Evolutionary conservation across 2,888 invertebrate genomes (phyloP).

Genomic region (Coremacera marginata): DNA sequence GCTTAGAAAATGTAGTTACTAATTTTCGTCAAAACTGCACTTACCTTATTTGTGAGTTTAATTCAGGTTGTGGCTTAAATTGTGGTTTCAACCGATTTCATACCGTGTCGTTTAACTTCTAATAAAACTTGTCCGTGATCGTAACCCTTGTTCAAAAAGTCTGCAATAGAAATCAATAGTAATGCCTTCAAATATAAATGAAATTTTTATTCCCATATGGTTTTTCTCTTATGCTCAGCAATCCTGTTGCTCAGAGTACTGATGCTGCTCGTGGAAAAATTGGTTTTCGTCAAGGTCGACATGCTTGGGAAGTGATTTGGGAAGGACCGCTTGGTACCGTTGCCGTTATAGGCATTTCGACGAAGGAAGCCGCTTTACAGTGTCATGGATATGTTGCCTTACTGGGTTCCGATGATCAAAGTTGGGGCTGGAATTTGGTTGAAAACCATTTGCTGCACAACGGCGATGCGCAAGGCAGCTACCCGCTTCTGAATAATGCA

Average conservation of each 20-base stretch:
- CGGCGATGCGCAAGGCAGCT: constrained; percentile 94
- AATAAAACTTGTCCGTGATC: too few relatives aligned
- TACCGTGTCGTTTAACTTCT: too few relatives aligned
- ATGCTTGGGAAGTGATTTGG: constrained; percentile 99
- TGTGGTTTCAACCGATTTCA: too few relatives aligned
- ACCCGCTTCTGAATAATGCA: constrained; percentile 93
- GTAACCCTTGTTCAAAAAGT: too few relatives aligned
- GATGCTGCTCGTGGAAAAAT: constrained; percentile 93
- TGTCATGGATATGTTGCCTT: constrained; percentile 96
- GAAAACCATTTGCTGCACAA: constrained; percentile 97
- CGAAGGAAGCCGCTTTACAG: constrained; percentile 92
- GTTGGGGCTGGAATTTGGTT: constrained; percentile 99
- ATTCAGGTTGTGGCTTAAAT: too few relatives aligned
- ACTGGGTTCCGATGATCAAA: constrained; percentile 94
- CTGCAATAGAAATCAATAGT: too few relatives aligned
- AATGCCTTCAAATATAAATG: neutral
- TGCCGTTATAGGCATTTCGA: constrained; percentile 95
- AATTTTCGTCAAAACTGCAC: too few relatives aligned
- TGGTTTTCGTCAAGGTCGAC: constrained; percentile 91
- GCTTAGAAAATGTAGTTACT: too few relatives aligned
- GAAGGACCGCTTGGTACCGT: constrained; percentile 98
- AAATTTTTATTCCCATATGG: too few relatives aligned
- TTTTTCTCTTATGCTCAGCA: constrained; percentile 71
- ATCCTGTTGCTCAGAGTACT: constrained; percentile 98
- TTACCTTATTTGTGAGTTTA: too few relatives aligned